Evolutionary conservation across 2,113 vertebrate species (phyloP), one percentile per base, ranked within the genome.

Genomic region (Bos javanicus): DNA sequence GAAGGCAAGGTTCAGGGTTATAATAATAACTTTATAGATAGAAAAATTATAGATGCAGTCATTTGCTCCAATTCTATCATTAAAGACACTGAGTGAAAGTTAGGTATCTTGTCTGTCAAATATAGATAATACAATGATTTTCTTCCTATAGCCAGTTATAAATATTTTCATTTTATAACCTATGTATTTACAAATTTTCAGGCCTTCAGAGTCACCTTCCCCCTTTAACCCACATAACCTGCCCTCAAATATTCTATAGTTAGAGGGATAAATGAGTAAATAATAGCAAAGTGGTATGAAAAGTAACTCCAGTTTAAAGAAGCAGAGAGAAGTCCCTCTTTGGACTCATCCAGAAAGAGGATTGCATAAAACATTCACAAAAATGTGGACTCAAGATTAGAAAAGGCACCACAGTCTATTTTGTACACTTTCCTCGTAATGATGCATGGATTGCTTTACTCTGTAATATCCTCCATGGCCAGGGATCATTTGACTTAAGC

Each of bases 121-220:
- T 64, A 93, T 67, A 95, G n/a, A 89, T 12, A 93, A 92, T 92
- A 83, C 5, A 52, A 21, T 62, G 25, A 81, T 95, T 96, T 88
- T 80, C 6, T 54, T 95, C 30, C 36, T 85, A 13, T 3, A 84
- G 33, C 2, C 26, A 86, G 36, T 85, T 94, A 64, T 21, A 87
- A 78, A 17, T 50, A 57, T 83, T 94, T 83, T 46, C 15, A 33
- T 91, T 81, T 91, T 85, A 6, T 95, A 30, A 36, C n/a, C 56
- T 60, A 21, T 39, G 15, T 54, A 2, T 74, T 7, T 84, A 43
- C 30, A 94, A 17, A 60, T 60, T 76, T 36, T 62, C 28, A 13
- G 89, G 46, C 25, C n/a, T 87, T 81, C 19, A 23, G 92, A 48
- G 9, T 80, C 10, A 60, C 19, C 11, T 3, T 76, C 12, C 7